A percentile compares a stretch with the other conserved stretches of the same genome.
These are phyloP conservation scores for Tautogolabrus adspersus DNA, from an alignment of 2,113 vertebrate genomes.

Conservation along the genomic window DNA sequence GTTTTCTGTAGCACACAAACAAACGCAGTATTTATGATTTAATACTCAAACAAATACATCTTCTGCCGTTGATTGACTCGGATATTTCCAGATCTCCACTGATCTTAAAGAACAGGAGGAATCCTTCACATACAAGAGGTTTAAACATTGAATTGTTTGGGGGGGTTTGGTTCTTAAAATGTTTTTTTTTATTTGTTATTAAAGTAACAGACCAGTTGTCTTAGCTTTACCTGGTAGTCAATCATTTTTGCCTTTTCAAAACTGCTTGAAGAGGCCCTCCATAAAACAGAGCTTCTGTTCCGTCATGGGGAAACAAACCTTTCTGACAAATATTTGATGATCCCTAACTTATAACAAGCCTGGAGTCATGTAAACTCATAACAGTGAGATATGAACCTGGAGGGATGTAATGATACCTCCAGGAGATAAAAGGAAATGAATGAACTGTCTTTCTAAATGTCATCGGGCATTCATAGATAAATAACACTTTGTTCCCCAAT, in stretches of 20 bases:
- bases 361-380: neutral
- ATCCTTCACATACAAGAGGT: too few species aligned
- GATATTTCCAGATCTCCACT: too few species aligned
- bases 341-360: neutral
- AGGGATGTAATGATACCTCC: neutral
- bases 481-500: neutral
- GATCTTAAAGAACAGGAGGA: too few species aligned
- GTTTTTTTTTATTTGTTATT: too few species aligned
- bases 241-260: neutral
- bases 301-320: neutral
- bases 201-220: too few species aligned
- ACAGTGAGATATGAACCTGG: neutral
- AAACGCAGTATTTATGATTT: too few species aligned
- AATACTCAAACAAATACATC: too few species aligned
- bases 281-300: neutral
- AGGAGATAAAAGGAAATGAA: neutral
- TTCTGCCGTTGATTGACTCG: too few species aligned
- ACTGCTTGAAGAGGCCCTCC: neutral
- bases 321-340: neutral
- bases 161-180: too few species aligned
- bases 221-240: neutral
- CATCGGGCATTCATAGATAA: neutral
- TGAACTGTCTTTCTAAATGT: conserved; percentile 1
- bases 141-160: too few species aligned
- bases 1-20: too few species aligned